Percentiles rank a stretch among this genome's conserved stretches.
These are phyloP conservation scores for Gnathonemus longibarbis DNA, from an alignment of 2,113 vertebrate genomes.

Conservation along the genomic window DNA sequence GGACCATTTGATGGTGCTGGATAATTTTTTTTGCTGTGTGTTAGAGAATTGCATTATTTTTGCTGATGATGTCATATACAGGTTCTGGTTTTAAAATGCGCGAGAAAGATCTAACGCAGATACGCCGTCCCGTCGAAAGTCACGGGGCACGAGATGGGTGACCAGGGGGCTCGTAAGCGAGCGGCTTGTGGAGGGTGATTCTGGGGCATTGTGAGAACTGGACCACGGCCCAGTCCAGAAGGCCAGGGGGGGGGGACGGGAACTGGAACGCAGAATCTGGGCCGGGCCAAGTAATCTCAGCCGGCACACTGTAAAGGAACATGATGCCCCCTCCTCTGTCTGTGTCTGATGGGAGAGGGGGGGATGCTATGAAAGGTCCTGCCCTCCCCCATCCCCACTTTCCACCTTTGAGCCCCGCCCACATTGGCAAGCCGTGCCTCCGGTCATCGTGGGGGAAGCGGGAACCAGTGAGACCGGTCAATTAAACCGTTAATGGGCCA, in stretches of 20 bases:
- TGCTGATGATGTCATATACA: not conserved
- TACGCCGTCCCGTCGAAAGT: not conserved
- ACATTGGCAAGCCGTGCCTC: not conserved
- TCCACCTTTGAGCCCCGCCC: not conserved
- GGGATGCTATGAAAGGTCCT: not conserved
- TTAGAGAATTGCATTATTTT: not conserved
- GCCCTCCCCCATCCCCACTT: not conserved
- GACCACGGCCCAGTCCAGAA: not conserved
- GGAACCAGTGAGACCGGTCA: not conserved
- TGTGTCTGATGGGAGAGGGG: not conserved
- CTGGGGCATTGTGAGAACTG: not conserved
- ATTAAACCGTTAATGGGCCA: conserved; percentile 19
- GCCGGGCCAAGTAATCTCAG: not conserved
- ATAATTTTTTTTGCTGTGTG: not conserved
- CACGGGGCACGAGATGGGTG: not conserved
- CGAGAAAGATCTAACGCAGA: not conserved
- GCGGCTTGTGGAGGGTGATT: not conserved
- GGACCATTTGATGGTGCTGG: not conserved
- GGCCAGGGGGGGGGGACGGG: not conserved
- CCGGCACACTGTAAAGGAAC: not conserved
- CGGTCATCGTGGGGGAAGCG: conserved; percentile 8
- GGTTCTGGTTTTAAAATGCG: not conserved
- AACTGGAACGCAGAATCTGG: not conserved
- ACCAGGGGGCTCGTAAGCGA: not conserved
- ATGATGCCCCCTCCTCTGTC: not conserved